Evolutionary conservation across 64 coral and sea anemone species (phyloP).

Genomic region (Montipora cactus): DNA sequence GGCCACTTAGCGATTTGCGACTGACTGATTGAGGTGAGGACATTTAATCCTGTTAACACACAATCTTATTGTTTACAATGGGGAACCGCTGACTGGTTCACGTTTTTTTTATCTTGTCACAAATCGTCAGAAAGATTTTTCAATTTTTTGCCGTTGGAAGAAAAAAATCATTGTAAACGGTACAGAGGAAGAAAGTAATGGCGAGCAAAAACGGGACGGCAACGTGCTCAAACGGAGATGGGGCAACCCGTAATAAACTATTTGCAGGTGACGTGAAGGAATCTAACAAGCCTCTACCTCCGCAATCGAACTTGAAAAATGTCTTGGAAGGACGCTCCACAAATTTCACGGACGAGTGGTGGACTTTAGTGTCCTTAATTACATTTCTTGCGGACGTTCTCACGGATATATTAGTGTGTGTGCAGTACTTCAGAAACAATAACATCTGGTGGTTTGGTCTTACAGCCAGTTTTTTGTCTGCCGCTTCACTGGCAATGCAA

Average conservation of each 20-base stretch:
- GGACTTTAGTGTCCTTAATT: constrained; percentile 3
- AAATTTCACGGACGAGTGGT: constrained; percentile 27
- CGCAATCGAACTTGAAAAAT: not conserved
- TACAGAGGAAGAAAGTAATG: constrained; percentile 1
- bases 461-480: constrained; percentile 1
- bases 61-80: not conserved
- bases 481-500: constrained; percentile 48
- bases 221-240: not conserved
- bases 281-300: not conserved
- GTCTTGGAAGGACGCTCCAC: constrained; percentile 44
- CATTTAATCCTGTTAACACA: not conserved
- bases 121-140: no score
- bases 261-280: not conserved
- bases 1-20: no score
- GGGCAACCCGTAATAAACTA: not conserved
- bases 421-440: constrained; percentile 37
- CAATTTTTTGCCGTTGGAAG: not conserved
- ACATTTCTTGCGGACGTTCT: constrained; percentile 48
- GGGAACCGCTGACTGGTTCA: constrained; percentile 21
- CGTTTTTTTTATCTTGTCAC: not conserved
- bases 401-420: constrained; percentile 51
- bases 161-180: not conserved
- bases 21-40: not conserved
- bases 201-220: not conserved
- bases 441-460: constrained; percentile 58